phyloP scores from a whole-genome alignment of 2,797 vertebrate genomes.

The Mormyrops boulengeri region DNA sequence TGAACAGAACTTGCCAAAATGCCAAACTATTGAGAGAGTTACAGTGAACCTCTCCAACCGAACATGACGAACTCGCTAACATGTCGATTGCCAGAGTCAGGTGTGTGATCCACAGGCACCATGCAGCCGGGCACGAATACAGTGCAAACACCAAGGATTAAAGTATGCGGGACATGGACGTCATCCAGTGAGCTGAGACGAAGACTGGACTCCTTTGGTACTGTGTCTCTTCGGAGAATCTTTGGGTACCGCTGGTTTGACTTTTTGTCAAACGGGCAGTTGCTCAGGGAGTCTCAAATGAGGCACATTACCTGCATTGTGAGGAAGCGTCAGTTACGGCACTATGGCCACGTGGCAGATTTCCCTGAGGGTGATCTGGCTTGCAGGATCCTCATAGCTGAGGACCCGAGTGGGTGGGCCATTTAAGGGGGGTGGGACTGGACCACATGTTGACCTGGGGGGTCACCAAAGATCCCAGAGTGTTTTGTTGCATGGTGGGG shows the following conservation, averaged over 20 bases:
- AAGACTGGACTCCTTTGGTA: not conserved
- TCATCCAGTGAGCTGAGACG: not conserved
- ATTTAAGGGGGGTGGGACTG: not conserved
- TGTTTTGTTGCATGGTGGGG: not conserved
- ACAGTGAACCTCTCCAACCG: not conserved
- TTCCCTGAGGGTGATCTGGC: not conserved
- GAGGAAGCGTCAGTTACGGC: not conserved
- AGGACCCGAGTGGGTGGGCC: not conserved
- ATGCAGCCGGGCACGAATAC: not conserved
- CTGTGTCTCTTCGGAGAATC: not conserved
- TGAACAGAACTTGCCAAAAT: not conserved
- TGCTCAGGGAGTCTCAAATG: not conserved
- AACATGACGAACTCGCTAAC: not conserved
- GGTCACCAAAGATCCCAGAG: not conserved
- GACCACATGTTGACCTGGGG: not conserved
- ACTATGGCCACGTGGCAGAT: not conserved
- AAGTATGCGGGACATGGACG: not conserved
- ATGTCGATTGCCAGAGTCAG: not conserved
- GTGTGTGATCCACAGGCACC: not conserved
- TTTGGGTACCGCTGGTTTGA: not conserved
- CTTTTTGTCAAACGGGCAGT: not conserved
- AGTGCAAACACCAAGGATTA: not conserved
- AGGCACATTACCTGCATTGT: not conserved
- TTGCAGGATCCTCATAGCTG: not conserved
- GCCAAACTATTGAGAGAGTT: not conserved